A percentile compares a stretch with the other conserved stretches of the same genome.
phyloP scores from a whole-genome alignment of 2,888 invertebrate species.

The Drosophila barbarae region DNA sequence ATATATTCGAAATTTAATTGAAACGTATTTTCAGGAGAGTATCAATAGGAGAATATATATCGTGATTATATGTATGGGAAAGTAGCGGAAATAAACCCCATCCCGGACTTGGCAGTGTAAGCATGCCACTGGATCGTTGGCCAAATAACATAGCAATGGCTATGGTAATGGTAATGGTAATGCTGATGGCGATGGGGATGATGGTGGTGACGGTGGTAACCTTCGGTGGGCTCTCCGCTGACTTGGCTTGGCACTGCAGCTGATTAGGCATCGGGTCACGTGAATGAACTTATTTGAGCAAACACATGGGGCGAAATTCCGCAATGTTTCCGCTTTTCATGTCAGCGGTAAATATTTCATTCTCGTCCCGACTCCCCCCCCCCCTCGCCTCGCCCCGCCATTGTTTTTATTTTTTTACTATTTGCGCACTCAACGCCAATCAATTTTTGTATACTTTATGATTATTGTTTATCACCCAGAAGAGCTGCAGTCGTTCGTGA shows the following conservation, averaged over 20 bases:
- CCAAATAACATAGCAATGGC: conserved; percentile 4
- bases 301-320: conserved; percentile 18
- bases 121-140: conserved; percentile 4
- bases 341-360: conserved; percentile 54
- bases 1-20: too few relatives aligned
- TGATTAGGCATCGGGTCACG: conserved; percentile 47
- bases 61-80: not conserved
- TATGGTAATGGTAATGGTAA: conserved; percentile 9
- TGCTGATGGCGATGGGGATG: not conserved
- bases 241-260: conserved; percentile 6
- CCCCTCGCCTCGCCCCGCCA: not conserved
- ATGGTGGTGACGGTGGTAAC: conserved; percentile 5
- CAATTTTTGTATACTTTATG: conserved; percentile 66
- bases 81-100: not conserved
- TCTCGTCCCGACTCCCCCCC: conserved; percentile 16
- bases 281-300: conserved; percentile 66
- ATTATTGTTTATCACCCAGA: conserved; percentile 59
- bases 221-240: conserved; percentile 1
- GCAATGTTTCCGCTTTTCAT: conserved; percentile 49
- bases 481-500: conserved; percentile 18
- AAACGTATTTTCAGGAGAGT: not conserved
- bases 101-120: not conserved
- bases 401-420: conserved; percentile 7
- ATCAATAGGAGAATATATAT: not conserved
- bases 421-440: conserved; percentile 66